Base-by-base conservation (phyloP, 1,140 invertebrate genomes). In the Drosophila micromelanica region DNA sequence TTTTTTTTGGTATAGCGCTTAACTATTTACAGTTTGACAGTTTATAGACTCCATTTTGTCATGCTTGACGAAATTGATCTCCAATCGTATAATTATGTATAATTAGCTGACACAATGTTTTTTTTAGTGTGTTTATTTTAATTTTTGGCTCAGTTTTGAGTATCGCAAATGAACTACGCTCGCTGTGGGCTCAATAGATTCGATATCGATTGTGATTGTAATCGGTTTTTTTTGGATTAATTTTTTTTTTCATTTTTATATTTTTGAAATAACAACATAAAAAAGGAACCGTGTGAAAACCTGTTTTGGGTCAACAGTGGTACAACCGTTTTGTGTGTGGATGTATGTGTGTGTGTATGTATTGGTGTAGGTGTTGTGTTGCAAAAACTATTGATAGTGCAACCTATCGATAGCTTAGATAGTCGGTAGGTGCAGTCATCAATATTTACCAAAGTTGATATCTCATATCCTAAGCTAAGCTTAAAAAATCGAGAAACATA, bases 61-160 rank as follows among this genome's bases (percentile, higher is more conserved):
- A 60, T 68, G 55, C 15, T 51, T 51, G 12, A 40, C 30, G 37
- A 43, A 30, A 46, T 13, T 3, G 5, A 23, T 60, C 46, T 37
- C 30, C 15, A 30, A 23, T 38, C 49, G 62, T 72, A 49, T 63
- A 51, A 35, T 67, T 68, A 55, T 67, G 57, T 76, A 49, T 80
- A 69, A 65, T 69, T 65, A 67, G 42, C n/a, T 73, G 63, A 68
- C 46, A 67, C 48, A 68, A 54, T 73, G 62, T 67, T 2, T 27
- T 68, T 68, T 81, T 56, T 49, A 45, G 12, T 61, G 45, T 17
- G 13, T 55, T 60, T 80, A 73, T 76, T 61, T 73, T 89, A 79
- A 68, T 87, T 87, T 86, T 86, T 86, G 82, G 82, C 82, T 86
- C 84, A 78, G 82, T 79, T 86, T 70, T 86, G 82, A 86, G 82